Evolutionary conservation across 1,140 invertebrate species (phyloP).

Genomic region (Drosophila nigromelanica): DNA sequence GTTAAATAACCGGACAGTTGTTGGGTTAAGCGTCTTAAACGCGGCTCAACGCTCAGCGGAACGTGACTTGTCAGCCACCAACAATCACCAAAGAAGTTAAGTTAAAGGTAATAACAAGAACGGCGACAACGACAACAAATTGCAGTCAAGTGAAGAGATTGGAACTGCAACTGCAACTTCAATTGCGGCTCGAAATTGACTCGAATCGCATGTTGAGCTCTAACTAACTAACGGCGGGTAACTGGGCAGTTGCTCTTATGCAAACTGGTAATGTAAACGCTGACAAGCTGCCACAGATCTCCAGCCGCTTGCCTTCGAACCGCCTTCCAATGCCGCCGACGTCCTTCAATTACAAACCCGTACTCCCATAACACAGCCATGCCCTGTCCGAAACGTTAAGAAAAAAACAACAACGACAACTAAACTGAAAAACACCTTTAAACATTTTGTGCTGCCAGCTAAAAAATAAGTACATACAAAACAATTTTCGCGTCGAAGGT

Average conservation of each 20-base stretch:
- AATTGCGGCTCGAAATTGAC: too few relatives aligned
- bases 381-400: constrained; percentile 45
- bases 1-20: constrained; percentile 57
- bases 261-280: constrained; percentile 15
- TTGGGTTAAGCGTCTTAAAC: constrained; percentile 9
- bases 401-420: constrained; percentile 27
- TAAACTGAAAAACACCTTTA: constrained; percentile 45
- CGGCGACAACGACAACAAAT: constrained; percentile 52
- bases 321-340: constrained; percentile 44
- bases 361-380: constrained; percentile 39
- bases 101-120: constrained; percentile 64
- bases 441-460: constrained; percentile 29
- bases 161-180: constrained; percentile 41
- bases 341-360: constrained; percentile 67
- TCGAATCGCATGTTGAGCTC: too few relatives aligned
- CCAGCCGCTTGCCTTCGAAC: constrained; percentile 61
- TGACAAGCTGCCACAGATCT: constrained; percentile 22
- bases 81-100: constrained; percentile 63
- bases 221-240: constrained; percentile 13
- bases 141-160: constrained; percentile 53
- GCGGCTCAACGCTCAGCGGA: constrained; percentile 45
- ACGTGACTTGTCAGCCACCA: constrained; percentile 61
- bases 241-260: constrained; percentile 6
- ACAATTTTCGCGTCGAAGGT: constrained; percentile 68
- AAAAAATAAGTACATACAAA: constrained; percentile 50